Evolutionary conservation across 2,888 invertebrate species (phyloP), one percentile per base, ranked within the genome.

Genomic region (Lithophane ornitopus): DNA sequence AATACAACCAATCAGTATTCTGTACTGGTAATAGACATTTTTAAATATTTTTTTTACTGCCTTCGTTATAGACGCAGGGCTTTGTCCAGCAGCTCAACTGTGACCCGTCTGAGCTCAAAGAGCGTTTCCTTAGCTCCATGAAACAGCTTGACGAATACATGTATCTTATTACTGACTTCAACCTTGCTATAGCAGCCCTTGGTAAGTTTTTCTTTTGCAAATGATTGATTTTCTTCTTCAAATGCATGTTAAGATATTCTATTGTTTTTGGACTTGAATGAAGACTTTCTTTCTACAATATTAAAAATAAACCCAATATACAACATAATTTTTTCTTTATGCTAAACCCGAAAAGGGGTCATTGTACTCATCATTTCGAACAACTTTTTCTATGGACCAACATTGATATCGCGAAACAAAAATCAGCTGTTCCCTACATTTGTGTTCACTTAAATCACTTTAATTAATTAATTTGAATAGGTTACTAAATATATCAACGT

Each of bases 111-210:
- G 93, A 94, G 49, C 85, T 96, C 39, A 96, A 95, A 72, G 95
- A 96, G 0, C 85, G 91, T 0, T 96, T 95, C 76, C 90, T 96
- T 34, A 91, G 77, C 52, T 89, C 93, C 58, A 95, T 96, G 95
- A 93, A 94, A 65, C 93, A 94, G 63, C 90, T 96, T 4, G 96
- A 96, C 44, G 95, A 96, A 72, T 95, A 92, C 76, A 95, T 90
- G 74, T 96, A 96, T 80, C 87, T 96, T 2, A 90, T 96, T 22
- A 95, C 96, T 0, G 96, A 96, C 81, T 94, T 96, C 77, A 95
- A 96, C 68, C 88, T 96, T 26, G 88, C 94, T 74, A 76, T 94
- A 74, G 88, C 87, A 7, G 92, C 94, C 88, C 81, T 95, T 72
- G 94, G 96, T 96, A 89, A 85, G 90, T 72, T 52, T 58, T 39